Base-by-base conservation (phyloP, 2,888 invertebrate species). In the Mactromeris polynyma region DNA sequence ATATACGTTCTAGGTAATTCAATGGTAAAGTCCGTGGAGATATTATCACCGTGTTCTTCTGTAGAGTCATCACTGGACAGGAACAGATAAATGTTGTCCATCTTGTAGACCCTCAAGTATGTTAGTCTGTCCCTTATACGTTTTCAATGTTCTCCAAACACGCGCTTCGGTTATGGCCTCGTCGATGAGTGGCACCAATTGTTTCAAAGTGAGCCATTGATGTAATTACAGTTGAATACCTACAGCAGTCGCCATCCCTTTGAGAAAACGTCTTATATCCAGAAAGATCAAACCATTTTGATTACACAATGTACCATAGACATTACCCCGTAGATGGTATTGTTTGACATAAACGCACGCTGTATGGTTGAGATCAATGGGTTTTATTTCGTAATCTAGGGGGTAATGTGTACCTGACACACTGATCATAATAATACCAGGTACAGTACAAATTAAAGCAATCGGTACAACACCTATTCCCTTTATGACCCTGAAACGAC, bases 1-100 rank as follows among this genome's bases (percentile, higher is more conserved):
- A 58, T 40, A 54, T 84, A 84, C 33, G 69, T 31, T 42, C 85
- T 83, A 2, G 89, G 90, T 36, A 90, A 40, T 14, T 89, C 78
- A 19, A 90, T 81, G 31, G 31, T 84, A 77, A 86, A 90, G 2
- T 90, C 88, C 36, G 85, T 69, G 17, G 89, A 81, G 14, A 64
- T 46, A 33, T 89, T 86, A 19, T 87, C 83, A 77, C 80, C 69
- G 64, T 69, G 58, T 54, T 83, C 42, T 31, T 85, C 78, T 36
- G 73, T 51, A 40, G 81, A 84, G 40, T 89, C 84, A 42, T 64
- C 26, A 78, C 86, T 86, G 38, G 9, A 31, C 36, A 78, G 69
- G 54, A 73, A 86, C 9, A 83, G 69, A 36, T 89, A 83, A 46
- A 81, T 51, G 54, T 81, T 26, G 0, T 40, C 31, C 86, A 89